Conservation (phyloP, 2,888 invertebrate genomes). For the Halictus quadricinctus region DNA sequence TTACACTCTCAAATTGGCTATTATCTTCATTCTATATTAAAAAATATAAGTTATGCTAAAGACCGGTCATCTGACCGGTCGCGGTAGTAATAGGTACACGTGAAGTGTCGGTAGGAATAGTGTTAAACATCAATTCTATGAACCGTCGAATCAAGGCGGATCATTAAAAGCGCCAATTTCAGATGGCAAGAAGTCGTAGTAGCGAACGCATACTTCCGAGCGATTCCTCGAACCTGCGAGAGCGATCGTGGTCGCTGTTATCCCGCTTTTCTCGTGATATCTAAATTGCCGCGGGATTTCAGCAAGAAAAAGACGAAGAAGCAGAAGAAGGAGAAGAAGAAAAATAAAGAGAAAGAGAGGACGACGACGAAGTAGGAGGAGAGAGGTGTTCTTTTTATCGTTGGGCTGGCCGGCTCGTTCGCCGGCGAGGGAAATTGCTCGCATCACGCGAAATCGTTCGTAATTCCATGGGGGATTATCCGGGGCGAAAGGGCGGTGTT, state of each 20-base stretch:
- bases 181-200: not conserved
- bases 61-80: too few species aligned
- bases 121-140: not conserved
- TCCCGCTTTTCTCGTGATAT: constrained; percentile 13
- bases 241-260: not conserved
- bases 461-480: constrained; percentile 44
- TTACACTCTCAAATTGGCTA: too few species aligned
- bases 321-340: not conserved
- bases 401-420: not conserved
- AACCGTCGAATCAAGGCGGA: not conserved
- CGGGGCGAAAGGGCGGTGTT: constrained; percentile 27
- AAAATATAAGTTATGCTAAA: too few species aligned
- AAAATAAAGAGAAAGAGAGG: not conserved
- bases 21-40: too few species aligned
- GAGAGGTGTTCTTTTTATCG: constrained; percentile 3
- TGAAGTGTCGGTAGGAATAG: too few species aligned
- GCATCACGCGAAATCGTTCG: constrained; percentile 38
- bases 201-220: not conserved
- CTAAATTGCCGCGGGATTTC: constrained; percentile 24
- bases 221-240: not conserved
- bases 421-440: constrained; percentile 30
- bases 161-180: not conserved
- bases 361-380: not conserved
- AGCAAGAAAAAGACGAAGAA: not conserved
- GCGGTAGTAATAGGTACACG: too few species aligned